Conservation (phyloP, 2,113 vertebrate genomes). For the Seriola aureovittata region DNA sequence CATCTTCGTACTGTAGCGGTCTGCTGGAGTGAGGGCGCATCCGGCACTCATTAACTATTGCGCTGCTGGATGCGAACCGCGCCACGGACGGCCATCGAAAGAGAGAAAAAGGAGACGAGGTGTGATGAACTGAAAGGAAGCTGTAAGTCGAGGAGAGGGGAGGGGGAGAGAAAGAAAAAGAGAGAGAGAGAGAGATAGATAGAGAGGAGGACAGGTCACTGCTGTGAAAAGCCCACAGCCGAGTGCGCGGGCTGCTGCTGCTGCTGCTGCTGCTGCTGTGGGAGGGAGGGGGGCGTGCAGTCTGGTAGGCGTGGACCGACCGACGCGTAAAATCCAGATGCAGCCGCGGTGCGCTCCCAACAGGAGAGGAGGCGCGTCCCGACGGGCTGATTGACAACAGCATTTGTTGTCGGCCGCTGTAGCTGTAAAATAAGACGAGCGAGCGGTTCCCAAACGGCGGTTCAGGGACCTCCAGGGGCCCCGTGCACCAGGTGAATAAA, state of each 20-base stretch:
- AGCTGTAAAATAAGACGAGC: conserved; percentile 7
- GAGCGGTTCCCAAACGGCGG: not conserved
- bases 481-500: no score
- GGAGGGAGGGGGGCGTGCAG: conserved; percentile 5
- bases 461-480: not conserved
- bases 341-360: conserved; percentile 57
- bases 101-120: not conserved
- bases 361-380: conserved; percentile 59
- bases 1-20: conserved; percentile 87
- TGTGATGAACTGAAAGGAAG: not conserved
- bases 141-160: not conserved
- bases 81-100: conserved; percentile 42
- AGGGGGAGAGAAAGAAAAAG: not conserved
- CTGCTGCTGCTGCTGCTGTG: not conserved
- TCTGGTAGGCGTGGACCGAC: conserved; percentile 64
- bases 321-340: conserved; percentile 77
- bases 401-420: conserved; percentile 35
- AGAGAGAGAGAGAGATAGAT: no score
- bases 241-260: conserved; percentile 38
- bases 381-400: conserved; percentile 67
- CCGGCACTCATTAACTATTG: conserved; percentile 82
- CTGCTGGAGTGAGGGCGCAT: conserved; percentile 81
- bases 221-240: conserved; percentile 5
- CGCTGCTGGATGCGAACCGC: conserved; percentile 72
- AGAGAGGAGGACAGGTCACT: conserved; percentile 14